Evolutionary conservation across 2,113 vertebrate species (phyloP).

Genomic region (Gadus chalcogrammus): DNA sequence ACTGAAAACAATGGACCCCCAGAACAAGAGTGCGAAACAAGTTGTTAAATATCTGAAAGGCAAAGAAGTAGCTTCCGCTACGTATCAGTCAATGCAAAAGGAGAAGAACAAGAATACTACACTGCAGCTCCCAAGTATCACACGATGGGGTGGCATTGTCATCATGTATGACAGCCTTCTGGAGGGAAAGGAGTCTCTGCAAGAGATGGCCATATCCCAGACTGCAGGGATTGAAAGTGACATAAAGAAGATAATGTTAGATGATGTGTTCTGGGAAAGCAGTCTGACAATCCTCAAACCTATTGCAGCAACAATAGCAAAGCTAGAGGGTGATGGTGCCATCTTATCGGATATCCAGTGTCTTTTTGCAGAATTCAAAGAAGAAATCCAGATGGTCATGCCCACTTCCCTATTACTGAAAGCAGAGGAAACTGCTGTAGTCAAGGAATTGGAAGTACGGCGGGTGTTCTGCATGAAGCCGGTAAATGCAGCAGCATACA

Average conservation of each 20-base stretch:
- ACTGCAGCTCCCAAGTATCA: constrained; percentile 18
- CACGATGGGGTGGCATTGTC: constrained; percentile 12
- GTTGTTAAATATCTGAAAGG: constrained; percentile 28
- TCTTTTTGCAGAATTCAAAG: constrained; percentile 4
- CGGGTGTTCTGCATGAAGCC: constrained; percentile 7
- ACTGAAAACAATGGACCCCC: constrained; percentile 30
- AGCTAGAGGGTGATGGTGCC: constrained; percentile 5
- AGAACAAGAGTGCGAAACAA: constrained; percentile 21
- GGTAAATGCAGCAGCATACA: constrained; percentile 3
- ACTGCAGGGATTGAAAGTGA: constrained; percentile 3
- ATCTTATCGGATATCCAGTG: constrained; percentile 6
- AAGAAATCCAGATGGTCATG: constrained; percentile 2
- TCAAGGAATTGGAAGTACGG: no score
- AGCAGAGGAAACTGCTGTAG: no score
- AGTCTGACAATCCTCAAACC: constrained; percentile 13
- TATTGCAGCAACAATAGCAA: neutral
- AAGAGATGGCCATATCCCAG: constrained; percentile 11
- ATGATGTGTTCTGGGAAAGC: constrained; percentile 10
- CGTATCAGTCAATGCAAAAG: constrained; percentile 12
- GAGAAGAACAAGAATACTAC: constrained; percentile 20
- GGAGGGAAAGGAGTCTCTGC: constrained; percentile 22
- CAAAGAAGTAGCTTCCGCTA: constrained; percentile 22
- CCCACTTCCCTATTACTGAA: constrained; percentile 3
- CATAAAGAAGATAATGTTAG: constrained; percentile 7
- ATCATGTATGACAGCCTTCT: constrained; percentile 25